Evolutionary conservation across 2,888 invertebrate species (phyloP).

Genomic region (Melanotus villosus): DNA sequence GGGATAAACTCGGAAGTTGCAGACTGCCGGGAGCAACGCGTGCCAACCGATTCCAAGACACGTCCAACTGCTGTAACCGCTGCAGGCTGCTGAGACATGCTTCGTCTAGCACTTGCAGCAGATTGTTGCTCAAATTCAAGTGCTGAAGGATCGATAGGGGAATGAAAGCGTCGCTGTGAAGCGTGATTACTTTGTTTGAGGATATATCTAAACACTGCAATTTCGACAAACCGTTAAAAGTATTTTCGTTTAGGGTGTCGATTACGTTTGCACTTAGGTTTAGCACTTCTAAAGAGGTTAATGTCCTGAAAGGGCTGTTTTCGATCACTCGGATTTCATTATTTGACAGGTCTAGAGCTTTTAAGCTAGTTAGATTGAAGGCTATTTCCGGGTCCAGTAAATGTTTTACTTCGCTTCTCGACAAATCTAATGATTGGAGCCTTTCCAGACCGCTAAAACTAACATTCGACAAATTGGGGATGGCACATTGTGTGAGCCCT

Average conservation of each 20-base stretch:
- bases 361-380: constrained; percentile 67
- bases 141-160: constrained; percentile 76
- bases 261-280: constrained; percentile 78
- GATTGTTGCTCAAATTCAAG: constrained; percentile 81
- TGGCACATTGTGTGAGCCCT: constrained; percentile 41
- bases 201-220: constrained; percentile 81
- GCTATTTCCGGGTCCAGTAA: constrained; percentile 44
- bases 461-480: constrained; percentile 45
- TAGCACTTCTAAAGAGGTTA: constrained; percentile 74
- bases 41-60: constrained; percentile 78
- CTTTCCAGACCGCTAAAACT: constrained; percentile 45
- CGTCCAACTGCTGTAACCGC: constrained; percentile 78
- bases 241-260: constrained; percentile 70
- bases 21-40: constrained; percentile 77
- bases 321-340: constrained; percentile 72
- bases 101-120: constrained; percentile 75
- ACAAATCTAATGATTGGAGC: constrained; percentile 56
- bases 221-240: constrained; percentile 74
- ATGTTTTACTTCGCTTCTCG: constrained; percentile 54
- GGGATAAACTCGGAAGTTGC: constrained; percentile 82
- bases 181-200: constrained; percentile 74
- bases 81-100: constrained; percentile 76
- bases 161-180: constrained; percentile 73
- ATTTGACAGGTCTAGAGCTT: constrained; percentile 74
- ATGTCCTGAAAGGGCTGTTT: constrained; percentile 72